Base-by-base conservation (phyloP, 2,888 invertebrate genomes). In the Chrysolina americana region DNA sequence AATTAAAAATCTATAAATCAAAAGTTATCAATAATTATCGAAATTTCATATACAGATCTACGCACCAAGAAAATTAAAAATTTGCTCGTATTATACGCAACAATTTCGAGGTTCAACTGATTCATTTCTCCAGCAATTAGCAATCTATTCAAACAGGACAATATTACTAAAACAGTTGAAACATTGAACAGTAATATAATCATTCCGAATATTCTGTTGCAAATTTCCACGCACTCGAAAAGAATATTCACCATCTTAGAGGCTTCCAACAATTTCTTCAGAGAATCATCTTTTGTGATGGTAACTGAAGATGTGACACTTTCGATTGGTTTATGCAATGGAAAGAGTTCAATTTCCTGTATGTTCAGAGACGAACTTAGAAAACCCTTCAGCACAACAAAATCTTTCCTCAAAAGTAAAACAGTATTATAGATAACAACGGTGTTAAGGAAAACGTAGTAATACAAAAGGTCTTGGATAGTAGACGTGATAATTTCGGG, bases 181-280 rank as follows among this genome's bases (percentile, higher is more conserved):
- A 78, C 69, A n/a, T 70, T 76, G 9, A 78, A 66, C 15, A 78
- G 48, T n/a, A 78, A 44, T 65, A 78, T 71, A 47, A 71, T 62
- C 4, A 70, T 13, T 50, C 78, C 78, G 64, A 78, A 78, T 13
- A 78, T 56, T 1, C 66, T 48, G 21, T 78, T 78, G 56, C 73
- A 76, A 41, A 78, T 73, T 19, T 76, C 75, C 1, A 76, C 73
- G 17, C 74, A 73, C 36, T 78, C 78, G 44, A 76, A 78, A 5
- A 78, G 50, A 17, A 75, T 64, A 19, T 74, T 78, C 17, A 76
- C 11, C 41, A 76, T 75, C 70, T 71, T 78, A 9, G 78, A 76
- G 2, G 76, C 70, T 23, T 78, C 78, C 59, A 76, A 65, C 21
- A 78, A 50, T 64, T 70, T 64, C 13, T 15, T 8, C 13, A 75